Base-by-base conservation (phyloP, 1,140 invertebrate species). In the Eubasilissa regina region DNA sequence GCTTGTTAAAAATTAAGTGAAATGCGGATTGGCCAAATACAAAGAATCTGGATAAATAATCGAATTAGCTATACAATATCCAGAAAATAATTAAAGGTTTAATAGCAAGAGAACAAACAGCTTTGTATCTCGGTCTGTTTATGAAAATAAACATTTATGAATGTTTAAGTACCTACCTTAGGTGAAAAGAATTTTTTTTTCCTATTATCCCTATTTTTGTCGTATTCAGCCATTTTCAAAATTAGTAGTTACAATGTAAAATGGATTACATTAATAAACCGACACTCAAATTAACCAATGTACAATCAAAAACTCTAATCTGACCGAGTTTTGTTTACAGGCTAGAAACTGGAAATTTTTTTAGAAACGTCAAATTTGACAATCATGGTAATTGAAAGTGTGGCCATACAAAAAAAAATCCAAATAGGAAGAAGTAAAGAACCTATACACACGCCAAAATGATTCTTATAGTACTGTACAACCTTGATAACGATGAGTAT, bases 101-200 rank as follows among this genome's bases (percentile, higher is more conserved):
- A 35, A 35, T 35, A 6, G 25, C 25, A 35, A 1, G 6, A 35
- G 25, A 35, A 35, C 25, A 35, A 35, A 35, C 25, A 35, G 25
- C 6, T 35, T 35, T 6, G 25, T 6, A 35, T 35, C 25, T 35
- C 25, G 6, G 25, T 3, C 25, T 35, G 25, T 35, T 35, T 35
- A 35, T 35, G 25, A 35, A 35, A 60, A 11, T 13, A 12, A 66
- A 66, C 62, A 25, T 66, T 43, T 35, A 66, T 43, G 15, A 45
- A 44, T 45, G 21, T 66, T 66, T 12, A 19, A 53, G 9, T 53
- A 53, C 11, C 43, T 84, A 87, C 87, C 83, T 87, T 87, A 3
- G 83, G 79, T n/a, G 83, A 17, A 56, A 87, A 84, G 60, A 86
- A 84, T 84, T 89, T 89, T 75, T 89, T 89, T 80, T 89, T 89